A percentile compares a stretch with the other conserved stretches of the same genome.
Evolutionary conservation across 2,797 vertebrate species (phyloP).

Genomic region (Gymnocypris eckloni): DNA sequence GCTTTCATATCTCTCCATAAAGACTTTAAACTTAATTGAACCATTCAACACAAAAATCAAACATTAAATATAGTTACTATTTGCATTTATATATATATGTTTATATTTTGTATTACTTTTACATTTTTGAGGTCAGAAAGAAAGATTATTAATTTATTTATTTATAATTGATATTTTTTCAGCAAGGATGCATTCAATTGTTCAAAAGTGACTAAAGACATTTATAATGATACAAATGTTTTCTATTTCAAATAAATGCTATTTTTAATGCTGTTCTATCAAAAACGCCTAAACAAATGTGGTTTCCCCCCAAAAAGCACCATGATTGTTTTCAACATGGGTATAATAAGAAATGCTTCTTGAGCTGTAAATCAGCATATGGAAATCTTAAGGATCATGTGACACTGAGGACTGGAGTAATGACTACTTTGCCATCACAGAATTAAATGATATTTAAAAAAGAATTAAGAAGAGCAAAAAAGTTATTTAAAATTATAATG

Average conservation of each 20-base stretch:
- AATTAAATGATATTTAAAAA: background rate
- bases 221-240: background rate
- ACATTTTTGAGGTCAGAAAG: background rate
- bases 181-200: background rate
- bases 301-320: too few species aligned
- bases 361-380: background rate
- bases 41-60: background rate
- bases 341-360: too few species aligned
- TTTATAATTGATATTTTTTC: background rate
- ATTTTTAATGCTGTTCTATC: background rate
- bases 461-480: background rate
- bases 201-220: background rate
- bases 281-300: background rate
- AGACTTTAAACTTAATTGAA: background rate
- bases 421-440: background rate
- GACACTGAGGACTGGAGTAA: background rate
- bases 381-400: background rate
- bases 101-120: background rate
- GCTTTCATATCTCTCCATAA: too few species aligned
- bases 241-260: background rate
- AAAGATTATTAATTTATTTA: background rate
- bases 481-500: background rate
- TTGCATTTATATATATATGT: background rate
- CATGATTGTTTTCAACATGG: too few species aligned
- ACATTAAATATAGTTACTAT: background rate